Evolutionary conservation across 2,888 invertebrate species (phyloP).

Genomic region (Neuroscelio doddi): DNA sequence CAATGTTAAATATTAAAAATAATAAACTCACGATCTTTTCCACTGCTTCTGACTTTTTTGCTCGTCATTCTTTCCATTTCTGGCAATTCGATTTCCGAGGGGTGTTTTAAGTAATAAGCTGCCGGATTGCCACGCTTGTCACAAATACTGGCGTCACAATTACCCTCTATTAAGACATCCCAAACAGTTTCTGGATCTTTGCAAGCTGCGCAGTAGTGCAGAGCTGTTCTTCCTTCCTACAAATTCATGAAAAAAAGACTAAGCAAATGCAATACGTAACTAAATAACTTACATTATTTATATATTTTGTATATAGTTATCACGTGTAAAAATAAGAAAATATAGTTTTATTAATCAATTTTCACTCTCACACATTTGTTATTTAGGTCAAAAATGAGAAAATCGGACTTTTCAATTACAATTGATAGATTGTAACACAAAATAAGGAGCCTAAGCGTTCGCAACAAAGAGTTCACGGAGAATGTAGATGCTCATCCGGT

Average conservation of each 20-base stretch:
- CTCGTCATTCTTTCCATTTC: constrained; percentile 62
- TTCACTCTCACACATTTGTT: too few relatives aligned
- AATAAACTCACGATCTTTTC: constrained; percentile 65
- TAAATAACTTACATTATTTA: too few relatives aligned
- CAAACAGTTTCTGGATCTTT: constrained; percentile 76
- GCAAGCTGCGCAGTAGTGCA: constrained; percentile 79
- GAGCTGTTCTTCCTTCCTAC: constrained; percentile 80
- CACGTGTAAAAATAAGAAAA: too few relatives aligned
- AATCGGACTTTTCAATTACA: too few relatives aligned
- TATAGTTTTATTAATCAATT: too few relatives aligned
- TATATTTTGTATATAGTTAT: too few relatives aligned
- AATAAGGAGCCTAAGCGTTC: constrained; percentile 3
- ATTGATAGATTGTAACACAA: too few relatives aligned
- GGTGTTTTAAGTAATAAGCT: constrained; percentile 75
- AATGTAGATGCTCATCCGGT: constrained; percentile 42
- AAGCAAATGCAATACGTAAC: too few relatives aligned
- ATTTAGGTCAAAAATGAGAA: too few relatives aligned
- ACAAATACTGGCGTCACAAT: constrained; percentile 77
- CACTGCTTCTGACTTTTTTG: constrained; percentile 50
- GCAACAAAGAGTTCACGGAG: constrained; percentile 18
- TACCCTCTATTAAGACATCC: constrained; percentile 76
- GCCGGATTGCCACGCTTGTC: constrained; percentile 77
- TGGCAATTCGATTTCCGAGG: constrained; percentile 75
- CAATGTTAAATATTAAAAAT: too few relatives aligned
- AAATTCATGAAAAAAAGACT: constrained; percentile 21